phyloP scores from a whole-genome alignment of 1,140 invertebrate genomes.

The Neodiprion virginianus region DNA sequence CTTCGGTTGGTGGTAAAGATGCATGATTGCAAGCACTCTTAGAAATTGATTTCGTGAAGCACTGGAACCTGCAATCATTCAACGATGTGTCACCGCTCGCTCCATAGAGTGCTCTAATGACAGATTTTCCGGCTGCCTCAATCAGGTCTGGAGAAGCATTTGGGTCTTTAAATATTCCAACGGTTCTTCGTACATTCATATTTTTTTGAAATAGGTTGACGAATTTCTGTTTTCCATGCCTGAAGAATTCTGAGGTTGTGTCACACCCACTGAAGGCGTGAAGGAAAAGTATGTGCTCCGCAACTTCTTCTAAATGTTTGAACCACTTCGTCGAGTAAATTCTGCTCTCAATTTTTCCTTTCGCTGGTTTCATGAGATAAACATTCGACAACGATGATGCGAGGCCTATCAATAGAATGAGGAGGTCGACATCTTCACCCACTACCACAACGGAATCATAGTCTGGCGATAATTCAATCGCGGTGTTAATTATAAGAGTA shows the following conservation, averaged over 20 bases:
- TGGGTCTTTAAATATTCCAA: background rate
- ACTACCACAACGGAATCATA: slow-evolving; percentile 27
- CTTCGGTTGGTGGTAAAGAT: slow-evolving; percentile 13
- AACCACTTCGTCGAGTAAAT: slow-evolving; percentile 14
- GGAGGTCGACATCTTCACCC: slow-evolving; percentile 41
- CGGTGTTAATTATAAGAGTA: slow-evolving; percentile 11
- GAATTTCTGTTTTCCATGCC: slow-evolving; percentile 12
- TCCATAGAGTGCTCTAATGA: slow-evolving; percentile 10
- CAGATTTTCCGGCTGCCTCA: slow-evolving; percentile 9
- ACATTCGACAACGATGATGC: slow-evolving; percentile 12
- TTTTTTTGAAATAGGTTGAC: slow-evolving; percentile 10
- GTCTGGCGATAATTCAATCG: slow-evolving; percentile 7
- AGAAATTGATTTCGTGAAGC: slow-evolving; percentile 1
- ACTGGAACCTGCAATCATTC: slow-evolving; percentile 6
- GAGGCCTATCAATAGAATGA: slow-evolving; percentile 41
- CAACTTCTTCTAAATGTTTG: background rate
- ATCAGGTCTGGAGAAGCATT: slow-evolving; percentile 4
- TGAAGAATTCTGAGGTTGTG: slow-evolving; percentile 1
- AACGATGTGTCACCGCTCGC: slow-evolving; percentile 10
- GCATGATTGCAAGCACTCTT: slow-evolving; percentile 12
- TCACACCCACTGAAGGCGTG: slow-evolving; percentile 25
- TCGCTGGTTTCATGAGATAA: slow-evolving; percentile 24
- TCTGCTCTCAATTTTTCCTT: slow-evolving; percentile 1
- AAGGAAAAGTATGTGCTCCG: slow-evolving; percentile 15
- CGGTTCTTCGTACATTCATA: background rate